A percentile compares a stretch with the other conserved stretches of the same genome.
phyloP scores from a whole-genome alignment of 2,797 vertebrate species.

The Alfaro cultratus region DNA sequence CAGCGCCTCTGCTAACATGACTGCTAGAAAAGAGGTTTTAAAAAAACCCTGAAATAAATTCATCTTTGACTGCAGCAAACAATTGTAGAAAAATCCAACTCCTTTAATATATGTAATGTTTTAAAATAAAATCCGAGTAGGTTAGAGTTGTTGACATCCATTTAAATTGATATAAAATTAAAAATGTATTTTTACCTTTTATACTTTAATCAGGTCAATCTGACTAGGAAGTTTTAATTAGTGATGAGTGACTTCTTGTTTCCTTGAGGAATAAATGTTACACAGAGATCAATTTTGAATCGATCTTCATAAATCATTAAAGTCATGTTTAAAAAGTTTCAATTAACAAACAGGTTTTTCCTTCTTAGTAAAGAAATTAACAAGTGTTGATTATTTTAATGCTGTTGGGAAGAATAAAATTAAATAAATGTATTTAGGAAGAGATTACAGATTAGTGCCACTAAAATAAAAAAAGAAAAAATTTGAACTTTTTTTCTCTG shows the following conservation, averaged over 20 bases:
- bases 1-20: not conserved
- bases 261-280: not conserved
- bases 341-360: not conserved
- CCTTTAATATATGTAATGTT: not conserved
- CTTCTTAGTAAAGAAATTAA: not conserved
- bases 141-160: not conserved
- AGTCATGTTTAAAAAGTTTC: not conserved
- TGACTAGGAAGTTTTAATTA: not conserved
- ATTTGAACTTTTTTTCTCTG: no score
- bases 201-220: not conserved
- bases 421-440: not conserved
- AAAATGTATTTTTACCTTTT: not conserved
- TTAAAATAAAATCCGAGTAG: not conserved
- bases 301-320: not conserved
- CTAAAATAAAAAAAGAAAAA: no score
- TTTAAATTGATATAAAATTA: not conserved
- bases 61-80: not conserved
- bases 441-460: not conserved
- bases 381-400: not conserved
- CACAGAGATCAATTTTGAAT: not conserved
- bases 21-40: not conserved
- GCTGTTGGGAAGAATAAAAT: not conserved
- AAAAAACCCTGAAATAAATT: not conserved
- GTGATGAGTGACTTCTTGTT: not conserved
- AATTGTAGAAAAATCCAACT: not conserved